A percentile compares a stretch with the other conserved stretches of the same genome.
phyloP scores from a whole-genome alignment of 1,140 invertebrate genomes.

The Hylyphantes graminicola region DNA sequence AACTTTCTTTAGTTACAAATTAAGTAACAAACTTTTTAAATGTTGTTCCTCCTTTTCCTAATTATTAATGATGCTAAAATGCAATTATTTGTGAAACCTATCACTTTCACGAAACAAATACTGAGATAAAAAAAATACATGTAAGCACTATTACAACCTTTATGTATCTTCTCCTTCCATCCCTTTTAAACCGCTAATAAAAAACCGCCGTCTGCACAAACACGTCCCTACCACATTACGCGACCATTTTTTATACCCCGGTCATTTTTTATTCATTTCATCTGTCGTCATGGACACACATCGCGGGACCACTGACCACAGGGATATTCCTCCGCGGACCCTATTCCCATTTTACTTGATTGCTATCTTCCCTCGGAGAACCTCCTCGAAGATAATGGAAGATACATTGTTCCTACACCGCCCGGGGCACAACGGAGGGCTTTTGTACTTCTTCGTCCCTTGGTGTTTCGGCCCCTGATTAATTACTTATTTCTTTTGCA shows the following conservation, averaged over 20 bases:
- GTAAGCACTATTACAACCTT: too few species aligned
- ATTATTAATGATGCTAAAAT: too few species aligned
- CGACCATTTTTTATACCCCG: conserved; percentile 16
- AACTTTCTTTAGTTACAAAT: too few species aligned
- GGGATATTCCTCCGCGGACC: background rate
- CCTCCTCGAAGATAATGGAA: conserved; percentile 9
- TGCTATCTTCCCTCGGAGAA: conserved; percentile 10
- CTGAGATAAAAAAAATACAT: too few species aligned
- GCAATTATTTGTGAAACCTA: too few species aligned
- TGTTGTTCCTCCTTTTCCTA: too few species aligned
- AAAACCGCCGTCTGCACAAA: background rate
- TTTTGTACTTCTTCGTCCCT: conserved; percentile 13
- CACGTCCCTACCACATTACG: background rate
- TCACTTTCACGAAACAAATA: too few species aligned
- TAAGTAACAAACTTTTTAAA: too few species aligned
- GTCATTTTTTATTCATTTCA: conserved; percentile 13
- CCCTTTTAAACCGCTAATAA: background rate
- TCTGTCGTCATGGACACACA: conserved; percentile 11
- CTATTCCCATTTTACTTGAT: conserved; percentile 28
- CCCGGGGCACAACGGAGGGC: background rate
- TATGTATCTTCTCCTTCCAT: background rate
- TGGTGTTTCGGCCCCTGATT: conserved; percentile 9
- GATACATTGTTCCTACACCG: conserved; percentile 19
- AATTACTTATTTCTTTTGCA: conserved; percentile 10
- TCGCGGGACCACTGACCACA: background rate